Conservation (phyloP, 2,113 vertebrate species). For the Pygoscelis antarcticus region DNA sequence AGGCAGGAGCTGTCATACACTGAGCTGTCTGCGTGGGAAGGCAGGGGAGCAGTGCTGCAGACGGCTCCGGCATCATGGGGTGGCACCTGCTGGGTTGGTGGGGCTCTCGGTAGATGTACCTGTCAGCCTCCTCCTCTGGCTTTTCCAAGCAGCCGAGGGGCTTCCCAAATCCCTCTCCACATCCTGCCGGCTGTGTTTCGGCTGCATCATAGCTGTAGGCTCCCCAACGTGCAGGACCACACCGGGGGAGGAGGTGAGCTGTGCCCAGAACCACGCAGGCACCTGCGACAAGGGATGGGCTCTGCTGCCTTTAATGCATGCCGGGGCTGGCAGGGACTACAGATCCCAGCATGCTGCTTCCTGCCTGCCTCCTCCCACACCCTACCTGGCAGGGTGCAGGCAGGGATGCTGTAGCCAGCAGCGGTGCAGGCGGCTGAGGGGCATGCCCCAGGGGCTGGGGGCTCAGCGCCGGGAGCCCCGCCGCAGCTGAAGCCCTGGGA, state of each 20-base stretch:
- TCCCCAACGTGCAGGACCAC: background rate
- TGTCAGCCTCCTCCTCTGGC: background rate
- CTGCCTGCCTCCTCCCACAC: background rate
- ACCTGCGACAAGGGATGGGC: background rate
- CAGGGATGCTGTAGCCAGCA: background rate
- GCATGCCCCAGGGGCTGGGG: background rate
- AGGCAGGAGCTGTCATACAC: background rate
- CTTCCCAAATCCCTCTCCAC: background rate
- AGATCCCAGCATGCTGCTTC: constrained; percentile 46
- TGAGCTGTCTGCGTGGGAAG: background rate
- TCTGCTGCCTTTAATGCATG: background rate
- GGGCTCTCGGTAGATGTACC: background rate
- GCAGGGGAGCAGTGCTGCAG: background rate
- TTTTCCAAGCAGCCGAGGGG: background rate
- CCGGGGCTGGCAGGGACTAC: background rate
- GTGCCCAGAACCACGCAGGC: background rate
- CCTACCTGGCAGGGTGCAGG: background rate
- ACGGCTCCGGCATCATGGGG: background rate
- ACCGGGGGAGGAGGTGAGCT: background rate
- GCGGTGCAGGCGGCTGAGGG: background rate
- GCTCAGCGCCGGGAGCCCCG: background rate
- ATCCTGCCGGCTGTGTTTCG: background rate
- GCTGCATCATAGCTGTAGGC: background rate
- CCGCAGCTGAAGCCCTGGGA: background rate
- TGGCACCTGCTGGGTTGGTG: background rate